Evolutionary conservation across 2,113 vertebrate genomes (phyloP), one percentile per base, ranked within the genome.

Genomic region (Collichthys lucidus): DNA sequence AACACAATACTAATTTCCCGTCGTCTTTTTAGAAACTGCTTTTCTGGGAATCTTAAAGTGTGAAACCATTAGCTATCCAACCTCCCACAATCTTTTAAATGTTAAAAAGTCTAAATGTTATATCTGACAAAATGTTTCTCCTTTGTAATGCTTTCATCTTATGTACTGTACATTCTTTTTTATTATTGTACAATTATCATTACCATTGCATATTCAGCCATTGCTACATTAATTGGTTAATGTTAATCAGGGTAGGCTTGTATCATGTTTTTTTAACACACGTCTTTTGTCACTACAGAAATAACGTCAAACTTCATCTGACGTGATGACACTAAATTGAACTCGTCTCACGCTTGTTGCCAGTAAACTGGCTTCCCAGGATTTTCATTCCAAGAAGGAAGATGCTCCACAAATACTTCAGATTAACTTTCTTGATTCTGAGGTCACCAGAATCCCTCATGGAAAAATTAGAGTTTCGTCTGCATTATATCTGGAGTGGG

Each of bases 361-460:
- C 53, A 83, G 55, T 14, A 52, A 14, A 68, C 10, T 66, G 35
- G 44, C 80, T 87, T 88, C 84, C 79, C 78, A 86, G 40, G 61
- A 79, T 46, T 6, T 19, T 44, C 50, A 52, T 22, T 63, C 31
- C 44, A 19, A 53, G 35, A 46, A 20, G 4, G 14, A 63, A 26
- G 29, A 74, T 47, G 7, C 20, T 63, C 57, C 52, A 26, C 2
- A 50, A 24, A 16, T 56, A 57, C 57, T 77, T 63, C 22, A 46
- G 1, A 63, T 47, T n/a, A 59, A 50, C 22, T 17, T 42, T 57
- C 50, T 66, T n/a, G 11, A 19, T 47, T 80, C 9, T 1, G 40
- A 62, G 83, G 80, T 82, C 76, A 86, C 26, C 35, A 68, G 29
- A 79, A 72, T 80, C 80, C 69, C 79, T 60, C 53, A 74, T 60